These are phyloP conservation scores for Penaeus vannamei DNA, from an alignment of 1,140 invertebrate species.

Conservation along the genomic window DNA sequence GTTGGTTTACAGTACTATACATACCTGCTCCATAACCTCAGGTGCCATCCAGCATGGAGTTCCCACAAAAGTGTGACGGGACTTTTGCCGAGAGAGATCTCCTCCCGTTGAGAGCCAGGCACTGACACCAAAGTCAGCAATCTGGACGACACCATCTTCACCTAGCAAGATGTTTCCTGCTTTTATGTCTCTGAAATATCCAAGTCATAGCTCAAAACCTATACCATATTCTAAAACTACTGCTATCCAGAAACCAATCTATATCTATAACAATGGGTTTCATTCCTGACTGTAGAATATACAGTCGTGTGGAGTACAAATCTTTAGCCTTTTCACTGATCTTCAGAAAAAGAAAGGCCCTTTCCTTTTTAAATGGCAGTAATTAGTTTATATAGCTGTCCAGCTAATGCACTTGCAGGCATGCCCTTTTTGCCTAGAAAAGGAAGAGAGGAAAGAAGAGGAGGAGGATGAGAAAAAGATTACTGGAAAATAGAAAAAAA, in stretches of 20 bases:
- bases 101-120: slow-evolving; percentile 93
- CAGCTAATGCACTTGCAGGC: not conserved
- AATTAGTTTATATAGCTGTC: not conserved
- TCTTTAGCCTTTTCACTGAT: too few species aligned
- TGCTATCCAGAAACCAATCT: too few species aligned
- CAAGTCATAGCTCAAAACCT: not conserved
- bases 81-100: slow-evolving; percentile 92
- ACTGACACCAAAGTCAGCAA: slow-evolving; percentile 95
- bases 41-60: slow-evolving; percentile 99
- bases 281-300: too few species aligned
- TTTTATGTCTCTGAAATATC: slow-evolving; percentile 90
- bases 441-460: not conserved
- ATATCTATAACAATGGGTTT: too few species aligned
- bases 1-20: slow-evolving; percentile 69
- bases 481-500: not conserved
- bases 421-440: not conserved
- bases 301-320: too few species aligned
- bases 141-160: slow-evolving; percentile 98
- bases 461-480: not conserved
- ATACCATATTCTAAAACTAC: too few species aligned
- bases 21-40: slow-evolving; percentile 98
- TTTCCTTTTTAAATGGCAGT: not conserved
- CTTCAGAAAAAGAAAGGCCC: too few species aligned
- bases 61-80: slow-evolving; percentile 79
- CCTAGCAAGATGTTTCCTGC: slow-evolving; percentile 98